phyloP scores from a whole-genome alignment of 2,888 invertebrate genomes.

The Lepidocyrtinus sp. region DNA sequence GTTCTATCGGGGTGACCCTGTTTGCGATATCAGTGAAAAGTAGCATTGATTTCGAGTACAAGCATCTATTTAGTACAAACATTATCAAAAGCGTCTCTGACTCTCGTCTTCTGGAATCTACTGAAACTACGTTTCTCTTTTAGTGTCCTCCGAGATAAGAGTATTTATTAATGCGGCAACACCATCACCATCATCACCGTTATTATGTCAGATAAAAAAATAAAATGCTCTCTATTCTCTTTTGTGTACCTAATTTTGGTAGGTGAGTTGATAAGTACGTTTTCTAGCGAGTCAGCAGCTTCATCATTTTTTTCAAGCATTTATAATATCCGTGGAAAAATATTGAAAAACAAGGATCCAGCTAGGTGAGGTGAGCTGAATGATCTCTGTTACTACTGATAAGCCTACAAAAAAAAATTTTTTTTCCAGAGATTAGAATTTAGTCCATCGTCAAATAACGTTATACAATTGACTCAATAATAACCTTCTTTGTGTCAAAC shows the following conservation, averaged over 20 bases:
- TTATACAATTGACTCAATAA: background rate
- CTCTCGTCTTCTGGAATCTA: slow-evolving; percentile 33
- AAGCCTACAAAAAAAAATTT: background rate
- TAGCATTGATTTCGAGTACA: background rate
- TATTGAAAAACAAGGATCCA: background rate
- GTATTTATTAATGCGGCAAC: background rate
- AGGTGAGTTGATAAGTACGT: background rate
- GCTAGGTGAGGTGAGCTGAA: slow-evolving; percentile 6
- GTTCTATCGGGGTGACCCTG: background rate
- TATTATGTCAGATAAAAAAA: slow-evolving; percentile 13
- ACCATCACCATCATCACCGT: slow-evolving; percentile 13
- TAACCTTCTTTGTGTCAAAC: slow-evolving; percentile 9
- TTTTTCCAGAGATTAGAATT: slow-evolving; percentile 18
- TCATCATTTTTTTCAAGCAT: background rate
- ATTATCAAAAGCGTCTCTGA: background rate
- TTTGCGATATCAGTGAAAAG: background rate
- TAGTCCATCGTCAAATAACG: slow-evolving; percentile 13
- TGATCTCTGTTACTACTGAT: background rate
- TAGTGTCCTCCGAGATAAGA: slow-evolving; percentile 34
- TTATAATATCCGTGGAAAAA: background rate
- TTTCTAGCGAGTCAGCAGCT: background rate
- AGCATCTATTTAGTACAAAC: background rate
- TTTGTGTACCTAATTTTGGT: background rate
- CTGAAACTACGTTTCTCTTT: slow-evolving; percentile 32
- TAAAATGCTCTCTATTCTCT: background rate